Conservation (phyloP, 2,888 invertebrate species). For the Bibio marci region DNA sequence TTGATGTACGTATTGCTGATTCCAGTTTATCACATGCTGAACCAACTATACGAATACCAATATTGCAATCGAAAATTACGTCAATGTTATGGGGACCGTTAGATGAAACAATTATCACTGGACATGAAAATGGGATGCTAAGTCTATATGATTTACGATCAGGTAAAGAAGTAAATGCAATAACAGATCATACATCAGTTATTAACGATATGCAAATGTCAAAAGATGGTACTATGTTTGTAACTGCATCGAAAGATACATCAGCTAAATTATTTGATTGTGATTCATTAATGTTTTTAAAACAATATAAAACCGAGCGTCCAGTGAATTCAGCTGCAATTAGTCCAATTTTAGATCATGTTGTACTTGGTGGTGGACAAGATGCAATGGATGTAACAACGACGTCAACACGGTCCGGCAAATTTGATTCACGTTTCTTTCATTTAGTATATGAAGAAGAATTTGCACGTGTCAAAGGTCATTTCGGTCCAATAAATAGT, state of each 20-base stretch:
- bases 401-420: slow-evolving; percentile 82
- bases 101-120: slow-evolving; percentile 81
- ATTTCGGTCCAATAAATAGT: slow-evolving; percentile 99
- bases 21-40: slow-evolving; percentile 47
- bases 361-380: slow-evolving; percentile 96
- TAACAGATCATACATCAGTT: slow-evolving; percentile 65
- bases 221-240: slow-evolving; percentile 86
- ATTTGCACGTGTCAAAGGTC: slow-evolving; percentile 94
- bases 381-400: slow-evolving; percentile 99
- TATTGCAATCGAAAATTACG: slow-evolving; percentile 71
- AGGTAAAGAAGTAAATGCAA: slow-evolving; percentile 60
- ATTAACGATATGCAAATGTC: slow-evolving; percentile 96
- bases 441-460: slow-evolving; percentile 94
- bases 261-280: slow-evolving; percentile 92
- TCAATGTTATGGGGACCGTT: slow-evolving; percentile 87
- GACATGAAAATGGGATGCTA: slow-evolving; percentile 88
- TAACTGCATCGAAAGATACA: slow-evolving; percentile 92
- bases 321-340: slow-evolving; percentile 97
- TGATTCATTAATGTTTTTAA: slow-evolving; percentile 67
- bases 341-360: slow-evolving; percentile 90
- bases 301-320: slow-evolving; percentile 93
- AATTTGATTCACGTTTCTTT: slow-evolving; percentile 92
- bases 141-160: slow-evolving; percentile 85
- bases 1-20: slow-evolving; percentile 64
- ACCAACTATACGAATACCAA: slow-evolving; percentile 62